Evolutionary conservation across 2,113 vertebrate species (phyloP).

Genomic region (Corythornis madagascariensis): DNA sequence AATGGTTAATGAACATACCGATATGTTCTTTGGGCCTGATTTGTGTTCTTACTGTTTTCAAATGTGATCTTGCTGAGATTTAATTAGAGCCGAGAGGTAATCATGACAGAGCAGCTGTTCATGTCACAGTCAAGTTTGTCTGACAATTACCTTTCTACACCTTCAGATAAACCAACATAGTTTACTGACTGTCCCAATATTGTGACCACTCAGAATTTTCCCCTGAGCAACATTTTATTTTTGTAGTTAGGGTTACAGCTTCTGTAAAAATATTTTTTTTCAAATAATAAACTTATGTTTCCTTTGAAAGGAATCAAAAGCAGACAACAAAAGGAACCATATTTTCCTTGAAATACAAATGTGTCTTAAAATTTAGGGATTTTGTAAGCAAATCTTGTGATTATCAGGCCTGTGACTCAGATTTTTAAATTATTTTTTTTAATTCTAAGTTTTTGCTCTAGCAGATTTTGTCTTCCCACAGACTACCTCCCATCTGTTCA

Average conservation of each 20-base stretch:
- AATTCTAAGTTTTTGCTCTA: neutral
- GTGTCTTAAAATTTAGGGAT: neutral
- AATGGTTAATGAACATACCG: rapidly evolving
- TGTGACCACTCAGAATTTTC: neutral
- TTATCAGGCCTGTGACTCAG: constrained; percentile 46
- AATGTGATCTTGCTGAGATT: neutral
- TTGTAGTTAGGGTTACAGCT: neutral
- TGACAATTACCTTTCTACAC: neutral
- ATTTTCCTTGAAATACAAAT: neutral
- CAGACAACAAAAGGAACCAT: neutral
- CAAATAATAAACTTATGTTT: neutral
- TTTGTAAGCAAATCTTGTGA: constrained; percentile 31
- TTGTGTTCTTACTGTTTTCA: neutral
- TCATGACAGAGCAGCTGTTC: neutral
- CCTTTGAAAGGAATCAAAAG: neutral
- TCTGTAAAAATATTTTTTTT: neutral
- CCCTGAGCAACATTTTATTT: neutral
- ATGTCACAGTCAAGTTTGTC: neutral
- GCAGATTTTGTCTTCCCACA: constrained; percentile 63
- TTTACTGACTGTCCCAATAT: neutral
- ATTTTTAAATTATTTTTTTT: neutral
- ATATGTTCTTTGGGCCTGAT: neutral
- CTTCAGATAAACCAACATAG: neutral
- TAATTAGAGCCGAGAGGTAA: neutral
- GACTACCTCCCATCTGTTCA: constrained; percentile 58